Evolutionary conservation across 2,113 vertebrate species (phyloP), one percentile per base, ranked within the genome.

Genomic region (Etheostoma spectabile): DNA sequence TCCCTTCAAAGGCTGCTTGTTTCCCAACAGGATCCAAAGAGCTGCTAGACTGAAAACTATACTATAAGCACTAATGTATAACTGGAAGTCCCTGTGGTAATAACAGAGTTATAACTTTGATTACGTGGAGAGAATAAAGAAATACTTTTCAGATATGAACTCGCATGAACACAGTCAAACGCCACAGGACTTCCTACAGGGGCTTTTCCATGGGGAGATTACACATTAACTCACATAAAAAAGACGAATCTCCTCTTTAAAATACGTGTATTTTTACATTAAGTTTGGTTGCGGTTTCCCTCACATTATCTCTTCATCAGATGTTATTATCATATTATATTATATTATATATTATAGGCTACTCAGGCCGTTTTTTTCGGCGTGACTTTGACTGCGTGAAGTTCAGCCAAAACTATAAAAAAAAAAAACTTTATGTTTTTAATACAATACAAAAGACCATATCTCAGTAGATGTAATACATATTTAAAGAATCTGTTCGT

Each of bases 1-100:
- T 74, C 72, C 59, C 75, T 75, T 63, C 77, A 80, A 59, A 86
- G 75, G 53, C 64, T n/a, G 57, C 33, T 74, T 77, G 51, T 62
- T 75, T 22, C 84, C 74, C 56, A 80, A 74, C 18, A 71, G 33
- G 74, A 73, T 11, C 59, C 52, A 67, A 30, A 75, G 55, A 64
- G 52, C 68, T 48, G 79, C 80, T 66, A 56, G 24, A 66, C 48
- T 77, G 45, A 79, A 74, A 74, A 67, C 55, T 67, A 42, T 6
- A 30, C 30, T 4, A 46, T 48, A 55, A 51, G 22, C 65, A 27
- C 12, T 16, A 8, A 11, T 60, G 60, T 78, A 42, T 56, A 71
- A 72, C 56, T 30, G 15, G 4, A 27, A 4, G 24, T 63, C 33
- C 27, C 56, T 30, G 38, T 0, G 18, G 27, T 24, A 57, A 59